Evolutionary conservation across 2,888 invertebrate species (phyloP), one percentile per base, ranked within the genome.

Genomic region (Ennomos erosarius): DNA sequence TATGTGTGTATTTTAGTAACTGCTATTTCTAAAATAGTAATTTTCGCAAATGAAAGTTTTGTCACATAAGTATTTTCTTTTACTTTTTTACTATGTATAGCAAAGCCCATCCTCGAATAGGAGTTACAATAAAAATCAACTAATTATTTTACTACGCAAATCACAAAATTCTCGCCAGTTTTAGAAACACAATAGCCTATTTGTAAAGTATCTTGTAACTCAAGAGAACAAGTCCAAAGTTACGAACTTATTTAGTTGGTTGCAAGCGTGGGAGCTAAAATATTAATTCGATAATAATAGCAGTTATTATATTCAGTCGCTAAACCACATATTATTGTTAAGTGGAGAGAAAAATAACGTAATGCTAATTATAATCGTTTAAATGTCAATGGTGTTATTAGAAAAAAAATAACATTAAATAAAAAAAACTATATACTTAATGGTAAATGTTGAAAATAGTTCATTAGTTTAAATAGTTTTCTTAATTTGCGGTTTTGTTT

Each of bases 281-380:
- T 49, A 62, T 65, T 74, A 69, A 72, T 75, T 71, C 52, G 64
- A 63, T 68, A 72, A 75, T 71, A 70, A 76, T 68, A 53, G 44
- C 40, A 45, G 11, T 38, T 44, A 43, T 44, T 62, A 62, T 33
- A 44, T 8, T 33, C 49, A 39, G 67, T 75, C 76, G 70, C 75
- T 63, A 55, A 72, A 75, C 56, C 43, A 66, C 16, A 16, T 65
- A 68, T 60, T 67, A 62, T 67, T 71, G 67, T 72, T 72, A n/a
- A n/a, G n/a, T 62, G 38, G 55, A 68, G 69, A 66, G 56, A 68
- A 72, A 72, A 70, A 73, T 65, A 67, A 64, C 47, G 50, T 64
- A 60, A 59, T 12, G 36, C 12, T 54, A 12, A 10, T 43, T 33
- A 52, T 48, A 3, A 26, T 26, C 6, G 6, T 26, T 26, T 26